These are phyloP conservation scores for Apodemia mormo DNA, from an alignment of 2,888 invertebrate genomes.

Conservation along the genomic window DNA sequence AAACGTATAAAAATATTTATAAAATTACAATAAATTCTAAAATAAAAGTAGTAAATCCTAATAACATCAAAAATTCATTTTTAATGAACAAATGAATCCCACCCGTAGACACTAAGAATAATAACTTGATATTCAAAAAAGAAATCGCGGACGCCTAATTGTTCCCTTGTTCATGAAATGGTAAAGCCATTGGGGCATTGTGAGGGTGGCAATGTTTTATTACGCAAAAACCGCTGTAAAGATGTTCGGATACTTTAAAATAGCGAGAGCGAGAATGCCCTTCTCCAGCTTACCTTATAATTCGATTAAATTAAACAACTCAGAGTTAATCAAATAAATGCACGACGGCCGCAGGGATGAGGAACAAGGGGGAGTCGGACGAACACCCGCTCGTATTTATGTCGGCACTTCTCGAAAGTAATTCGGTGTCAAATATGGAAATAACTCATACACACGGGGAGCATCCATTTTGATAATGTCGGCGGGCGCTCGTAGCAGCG, in stretches of 20 bases:
- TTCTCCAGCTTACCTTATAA: constrained; percentile 71
- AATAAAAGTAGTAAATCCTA: neutral
- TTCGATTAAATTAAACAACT: constrained; percentile 83
- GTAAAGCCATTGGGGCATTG: constrained; percentile 75
- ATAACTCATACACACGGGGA: constrained; percentile 78
- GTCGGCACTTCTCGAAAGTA: constrained; percentile 81
- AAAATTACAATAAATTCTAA: neutral
- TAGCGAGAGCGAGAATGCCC: constrained; percentile 61
- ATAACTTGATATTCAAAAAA: constrained; percentile 74
- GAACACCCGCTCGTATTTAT: constrained; percentile 65
- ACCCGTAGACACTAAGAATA: constrained; percentile 64
- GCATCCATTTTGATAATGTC: constrained; percentile 80
- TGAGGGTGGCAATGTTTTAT: constrained; percentile 79
- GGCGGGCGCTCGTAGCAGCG: constrained; percentile 68
- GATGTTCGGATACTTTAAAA: constrained; percentile 79
- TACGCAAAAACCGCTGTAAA: constrained; percentile 79
- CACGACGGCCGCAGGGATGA: constrained; percentile 64
- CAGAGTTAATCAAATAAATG: constrained; percentile 83
- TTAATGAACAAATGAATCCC: constrained; percentile 75
- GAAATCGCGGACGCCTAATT: constrained; percentile 77
- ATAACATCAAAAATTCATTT: constrained; percentile 64
- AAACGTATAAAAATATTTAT: too few relatives aligned
- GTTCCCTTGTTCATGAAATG: constrained; percentile 81
- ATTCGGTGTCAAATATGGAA: constrained; percentile 82
- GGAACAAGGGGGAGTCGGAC: constrained; percentile 44